Conservation (phyloP, 2,797 vertebrate genomes). For the Champsocephalus gunnari region DNA sequence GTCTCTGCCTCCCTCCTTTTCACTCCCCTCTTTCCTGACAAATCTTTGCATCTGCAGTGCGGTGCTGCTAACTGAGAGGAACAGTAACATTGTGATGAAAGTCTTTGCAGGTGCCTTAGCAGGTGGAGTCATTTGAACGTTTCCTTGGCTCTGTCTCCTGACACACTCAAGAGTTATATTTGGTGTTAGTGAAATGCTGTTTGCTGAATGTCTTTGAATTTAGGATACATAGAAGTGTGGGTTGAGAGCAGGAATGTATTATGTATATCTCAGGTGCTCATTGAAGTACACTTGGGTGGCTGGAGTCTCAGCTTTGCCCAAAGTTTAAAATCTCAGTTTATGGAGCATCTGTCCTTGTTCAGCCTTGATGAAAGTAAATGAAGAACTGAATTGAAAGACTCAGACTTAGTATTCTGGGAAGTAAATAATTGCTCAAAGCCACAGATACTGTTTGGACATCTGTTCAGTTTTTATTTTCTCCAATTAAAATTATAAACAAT, state of each 20-base stretch:
- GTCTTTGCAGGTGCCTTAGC: slow-evolving; percentile 43
- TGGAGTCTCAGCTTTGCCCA: slow-evolving; percentile 28
- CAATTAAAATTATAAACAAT: slow-evolving; percentile 77
- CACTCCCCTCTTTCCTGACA: slow-evolving; percentile 33
- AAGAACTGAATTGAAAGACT: slow-evolving; percentile 64
- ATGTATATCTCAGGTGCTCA: slow-evolving; percentile 57
- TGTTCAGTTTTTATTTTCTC: slow-evolving; percentile 65
- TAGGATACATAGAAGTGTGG: slow-evolving; percentile 28
- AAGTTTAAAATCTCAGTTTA: slow-evolving; percentile 50
- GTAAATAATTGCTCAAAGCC: slow-evolving; percentile 71
- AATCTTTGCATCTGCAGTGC: slow-evolving; percentile 50
- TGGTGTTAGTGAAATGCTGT: slow-evolving; percentile 46
- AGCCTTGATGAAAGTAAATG: slow-evolving; percentile 56
- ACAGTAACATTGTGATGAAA: slow-evolving; percentile 49
- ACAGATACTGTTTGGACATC: slow-evolving; percentile 66
- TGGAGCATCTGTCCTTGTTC: slow-evolving; percentile 62
- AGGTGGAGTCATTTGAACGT: slow-evolving; percentile 59
- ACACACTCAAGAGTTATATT: slow-evolving; percentile 45
- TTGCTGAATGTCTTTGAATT: slow-evolving; percentile 47
- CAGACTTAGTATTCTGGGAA: slow-evolving; percentile 44
- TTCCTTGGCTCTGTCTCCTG: slow-evolving; percentile 47
- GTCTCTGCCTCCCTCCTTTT: slow-evolving; percentile 18
- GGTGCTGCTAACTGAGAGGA: slow-evolving; percentile 40
- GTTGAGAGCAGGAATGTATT: slow-evolving; percentile 36
- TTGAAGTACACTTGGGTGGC: slow-evolving; percentile 47